These are phyloP conservation scores for Dermolepida albohirtum DNA, from an alignment of 2,888 invertebrate species.

Conservation along the genomic window DNA sequence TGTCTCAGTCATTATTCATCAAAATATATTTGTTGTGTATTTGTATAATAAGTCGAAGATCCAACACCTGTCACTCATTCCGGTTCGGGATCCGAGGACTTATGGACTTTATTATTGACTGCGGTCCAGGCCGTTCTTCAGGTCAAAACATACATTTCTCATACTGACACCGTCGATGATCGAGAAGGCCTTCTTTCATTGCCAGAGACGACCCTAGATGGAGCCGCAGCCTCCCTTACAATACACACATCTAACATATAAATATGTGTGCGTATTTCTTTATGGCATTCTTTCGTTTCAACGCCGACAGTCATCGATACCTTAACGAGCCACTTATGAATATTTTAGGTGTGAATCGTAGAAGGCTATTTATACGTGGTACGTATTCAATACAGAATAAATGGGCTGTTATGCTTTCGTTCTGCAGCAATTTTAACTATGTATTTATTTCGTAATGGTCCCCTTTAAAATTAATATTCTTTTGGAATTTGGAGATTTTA, in stretches of 20 bases:
- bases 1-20: slow-evolving; percentile 46
- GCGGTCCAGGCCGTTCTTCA: slow-evolving; percentile 40
- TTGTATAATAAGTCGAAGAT: slow-evolving; percentile 47
- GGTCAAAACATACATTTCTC: slow-evolving; percentile 49
- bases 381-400: slow-evolving; percentile 26
- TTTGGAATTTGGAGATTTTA: too few species aligned
- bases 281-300: slow-evolving; percentile 28
- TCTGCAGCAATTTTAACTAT: background rate
- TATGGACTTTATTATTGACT: slow-evolving; percentile 51
- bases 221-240: slow-evolving; percentile 17
- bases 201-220: slow-evolving; percentile 12
- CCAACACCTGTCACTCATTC: slow-evolving; percentile 50
- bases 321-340: slow-evolving; percentile 38
- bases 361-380: slow-evolving; percentile 20
- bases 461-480: too few species aligned
- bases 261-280: slow-evolving; percentile 6
- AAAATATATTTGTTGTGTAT: slow-evolving; percentile 48
- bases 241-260: slow-evolving; percentile 5
- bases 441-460: too few species aligned
- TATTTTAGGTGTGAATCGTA: slow-evolving; percentile 32
- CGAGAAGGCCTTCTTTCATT: slow-evolving; percentile 21
- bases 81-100: slow-evolving; percentile 44
- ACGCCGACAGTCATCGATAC: slow-evolving; percentile 26
- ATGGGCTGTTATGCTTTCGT: slow-evolving; percentile 15
- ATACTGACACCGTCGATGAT: slow-evolving; percentile 45